phyloP scores from a whole-genome alignment of 2,888 invertebrate species.

The Meganola albula region DNA sequence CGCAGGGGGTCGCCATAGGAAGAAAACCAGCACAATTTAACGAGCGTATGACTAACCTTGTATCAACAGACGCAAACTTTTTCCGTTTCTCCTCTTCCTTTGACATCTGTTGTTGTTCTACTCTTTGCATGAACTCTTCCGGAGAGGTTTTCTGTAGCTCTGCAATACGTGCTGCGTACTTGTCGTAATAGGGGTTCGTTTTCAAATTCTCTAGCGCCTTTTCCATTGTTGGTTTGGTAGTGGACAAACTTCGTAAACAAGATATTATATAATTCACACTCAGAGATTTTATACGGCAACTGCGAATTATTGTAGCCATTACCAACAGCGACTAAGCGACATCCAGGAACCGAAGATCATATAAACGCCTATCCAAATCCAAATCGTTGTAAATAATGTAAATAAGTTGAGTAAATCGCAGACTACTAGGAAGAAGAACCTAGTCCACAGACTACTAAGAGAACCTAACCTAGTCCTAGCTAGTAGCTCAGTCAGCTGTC shows the following conservation, averaged over 20 bases:
- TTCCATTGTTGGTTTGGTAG: constrained; percentile 54
- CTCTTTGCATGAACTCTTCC: constrained; percentile 82
- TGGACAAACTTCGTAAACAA: constrained; percentile 43
- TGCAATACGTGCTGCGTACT: constrained; percentile 87
- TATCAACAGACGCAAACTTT: constrained; percentile 55
- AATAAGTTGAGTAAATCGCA: too few species aligned
- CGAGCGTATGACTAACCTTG: constrained; percentile 38
- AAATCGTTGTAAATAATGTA: too few species aligned
- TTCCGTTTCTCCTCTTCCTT: constrained; percentile 48
- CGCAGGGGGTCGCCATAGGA: too few species aligned
- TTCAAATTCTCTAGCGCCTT: constrained; percentile 76
- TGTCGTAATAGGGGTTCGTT: constrained; percentile 87
- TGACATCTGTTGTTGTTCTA: constrained; percentile 73
- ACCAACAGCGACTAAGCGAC: too few species aligned
- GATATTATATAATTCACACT: constrained; percentile 23
- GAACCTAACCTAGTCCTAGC: too few species aligned
- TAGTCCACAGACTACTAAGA: too few species aligned
- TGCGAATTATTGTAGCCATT: constrained; percentile 30
- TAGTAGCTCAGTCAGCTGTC: too few species aligned
- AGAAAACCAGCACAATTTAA: constrained; percentile 1
- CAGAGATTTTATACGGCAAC: constrained; percentile 18
- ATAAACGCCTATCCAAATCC: too few species aligned
- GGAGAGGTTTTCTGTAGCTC: constrained; percentile 85
- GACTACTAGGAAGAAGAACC: too few species aligned
- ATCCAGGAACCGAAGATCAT: too few species aligned